Conservation (phyloP, 2,888 invertebrate species). For the Tetrapedia diversipes region DNA sequence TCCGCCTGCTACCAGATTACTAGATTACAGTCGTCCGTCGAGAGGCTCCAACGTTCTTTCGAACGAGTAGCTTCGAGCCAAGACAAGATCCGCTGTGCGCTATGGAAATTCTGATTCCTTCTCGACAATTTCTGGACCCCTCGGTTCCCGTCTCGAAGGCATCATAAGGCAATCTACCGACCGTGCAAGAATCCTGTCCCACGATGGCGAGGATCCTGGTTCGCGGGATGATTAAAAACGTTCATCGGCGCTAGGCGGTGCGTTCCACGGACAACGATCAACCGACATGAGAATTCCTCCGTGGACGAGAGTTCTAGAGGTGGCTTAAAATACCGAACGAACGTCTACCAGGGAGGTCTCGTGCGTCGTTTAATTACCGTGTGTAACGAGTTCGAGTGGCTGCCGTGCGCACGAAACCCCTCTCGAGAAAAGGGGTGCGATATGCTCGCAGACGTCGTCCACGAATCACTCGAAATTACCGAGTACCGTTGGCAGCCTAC, state of each 20-base stretch:
- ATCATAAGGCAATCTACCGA: too few relatives aligned
- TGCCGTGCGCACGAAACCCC: slow-evolving; percentile 80
- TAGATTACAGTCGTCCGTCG: slow-evolving; percentile 49
- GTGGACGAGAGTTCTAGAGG: slow-evolving; percentile 69
- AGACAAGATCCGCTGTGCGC: slow-evolving; percentile 33
- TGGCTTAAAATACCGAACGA: slow-evolving; percentile 67
- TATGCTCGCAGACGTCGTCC: slow-evolving; percentile 73
- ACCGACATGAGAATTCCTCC: slow-evolving; percentile 29
- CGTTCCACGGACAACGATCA: slow-evolving; percentile 3
- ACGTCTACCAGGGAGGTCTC: slow-evolving; percentile 73
- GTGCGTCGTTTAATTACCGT: slow-evolving; percentile 83
- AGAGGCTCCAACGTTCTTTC: slow-evolving; percentile 12
- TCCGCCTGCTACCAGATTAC: slow-evolving; percentile 52
- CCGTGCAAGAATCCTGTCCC: slow-evolving; percentile 6
- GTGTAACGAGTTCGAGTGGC: slow-evolving; percentile 82
- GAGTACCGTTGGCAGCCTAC: slow-evolving; percentile 68
- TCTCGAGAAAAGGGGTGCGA: slow-evolving; percentile 70
- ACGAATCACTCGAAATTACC: slow-evolving; percentile 76
- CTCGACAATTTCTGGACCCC: slow-evolving; percentile 18
- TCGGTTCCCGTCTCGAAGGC: slow-evolving; percentile 6
- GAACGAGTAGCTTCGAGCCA: slow-evolving; percentile 52
- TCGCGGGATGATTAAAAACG: neutral
- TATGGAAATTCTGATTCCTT: slow-evolving; percentile 48
- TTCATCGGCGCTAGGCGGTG: neutral
- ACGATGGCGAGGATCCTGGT: slow-evolving; percentile 37